phyloP scores from a whole-genome alignment of 2,888 invertebrate genomes.

The Macrophya alboannulata region DNA sequence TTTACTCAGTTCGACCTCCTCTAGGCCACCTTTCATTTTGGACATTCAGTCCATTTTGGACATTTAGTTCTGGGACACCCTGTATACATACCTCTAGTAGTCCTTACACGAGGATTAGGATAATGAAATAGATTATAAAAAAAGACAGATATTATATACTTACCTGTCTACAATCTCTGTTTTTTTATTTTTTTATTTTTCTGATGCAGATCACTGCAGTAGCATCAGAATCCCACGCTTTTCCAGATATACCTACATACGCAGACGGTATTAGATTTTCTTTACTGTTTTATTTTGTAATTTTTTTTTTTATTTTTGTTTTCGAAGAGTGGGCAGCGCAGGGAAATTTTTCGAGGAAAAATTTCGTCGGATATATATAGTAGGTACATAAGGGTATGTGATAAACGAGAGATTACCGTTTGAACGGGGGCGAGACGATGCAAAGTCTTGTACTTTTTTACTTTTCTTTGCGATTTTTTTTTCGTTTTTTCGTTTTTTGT shows the following conservation, averaged over 20 bases:
- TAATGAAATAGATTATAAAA: neutral
- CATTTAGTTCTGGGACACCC: no score
- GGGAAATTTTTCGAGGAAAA: neutral
- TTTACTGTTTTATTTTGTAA: neutral
- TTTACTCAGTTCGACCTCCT: no score
- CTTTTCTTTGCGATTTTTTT: no score
- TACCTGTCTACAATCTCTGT: neutral
- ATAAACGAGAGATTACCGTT: neutral
- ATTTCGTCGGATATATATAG: neutral
- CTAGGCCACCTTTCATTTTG: no score
- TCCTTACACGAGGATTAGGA: no score
- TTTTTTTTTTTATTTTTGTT: neutral
- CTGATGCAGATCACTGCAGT: neutral
- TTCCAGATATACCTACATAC: no score
- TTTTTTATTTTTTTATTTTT: neutral
- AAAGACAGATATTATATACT: neutral
- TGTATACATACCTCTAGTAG: no score
- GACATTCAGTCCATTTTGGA: no score
- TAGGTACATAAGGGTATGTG: neutral
- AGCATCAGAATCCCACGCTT: neutral
- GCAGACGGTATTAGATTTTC: neutral
- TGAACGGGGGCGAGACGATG: neutral
- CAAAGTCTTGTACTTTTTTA: neutral
- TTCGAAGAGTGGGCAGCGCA: neutral
- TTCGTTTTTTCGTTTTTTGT: neutral